These are phyloP conservation scores for Ficedula albicollis DNA, from an alignment of 2,797 vertebrate species.

Conservation along the genomic window DNA sequence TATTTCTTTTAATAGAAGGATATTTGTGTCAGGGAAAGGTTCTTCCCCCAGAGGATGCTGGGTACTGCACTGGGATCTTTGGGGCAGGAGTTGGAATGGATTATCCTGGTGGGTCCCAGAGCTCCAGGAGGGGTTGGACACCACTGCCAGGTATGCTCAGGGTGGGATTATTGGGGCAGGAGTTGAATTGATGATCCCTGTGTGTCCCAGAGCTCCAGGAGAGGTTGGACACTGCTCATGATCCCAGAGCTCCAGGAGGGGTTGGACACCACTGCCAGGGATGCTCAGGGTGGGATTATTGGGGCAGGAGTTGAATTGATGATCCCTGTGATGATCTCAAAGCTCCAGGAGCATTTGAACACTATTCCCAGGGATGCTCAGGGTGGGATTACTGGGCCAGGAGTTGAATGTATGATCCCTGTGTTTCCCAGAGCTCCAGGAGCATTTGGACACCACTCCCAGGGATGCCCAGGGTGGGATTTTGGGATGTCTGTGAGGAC, in stretches of 20 bases:
- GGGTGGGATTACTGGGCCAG: not conserved
- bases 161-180: not conserved
- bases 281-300: not conserved
- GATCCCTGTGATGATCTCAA: not conserved
- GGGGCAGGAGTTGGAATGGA: too few relatives aligned
- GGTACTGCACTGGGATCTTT: not conserved
- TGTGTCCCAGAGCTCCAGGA: not conserved
- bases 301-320: not conserved
- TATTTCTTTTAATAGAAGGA: not conserved
- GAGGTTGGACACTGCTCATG: too few relatives aligned
- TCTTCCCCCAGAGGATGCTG: too few relatives aligned
- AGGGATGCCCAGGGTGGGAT: not conserved
- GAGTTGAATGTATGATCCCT: not conserved
- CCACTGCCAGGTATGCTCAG: too few relatives aligned
- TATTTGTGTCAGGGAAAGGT: not conserved
- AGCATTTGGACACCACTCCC: accelerated
- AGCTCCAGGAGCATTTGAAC: not conserved
- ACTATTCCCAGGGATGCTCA: accelerated
- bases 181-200: too few relatives aligned
- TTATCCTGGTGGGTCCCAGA: not conserved
- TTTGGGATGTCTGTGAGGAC: not conserved
- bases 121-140: not conserved
- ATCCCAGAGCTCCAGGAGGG: not conserved
- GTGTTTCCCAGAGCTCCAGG: not conserved
- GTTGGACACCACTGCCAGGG: not conserved